Conservation (phyloP, 2,888 invertebrate genomes). For the Adineta ricciae region DNA sequence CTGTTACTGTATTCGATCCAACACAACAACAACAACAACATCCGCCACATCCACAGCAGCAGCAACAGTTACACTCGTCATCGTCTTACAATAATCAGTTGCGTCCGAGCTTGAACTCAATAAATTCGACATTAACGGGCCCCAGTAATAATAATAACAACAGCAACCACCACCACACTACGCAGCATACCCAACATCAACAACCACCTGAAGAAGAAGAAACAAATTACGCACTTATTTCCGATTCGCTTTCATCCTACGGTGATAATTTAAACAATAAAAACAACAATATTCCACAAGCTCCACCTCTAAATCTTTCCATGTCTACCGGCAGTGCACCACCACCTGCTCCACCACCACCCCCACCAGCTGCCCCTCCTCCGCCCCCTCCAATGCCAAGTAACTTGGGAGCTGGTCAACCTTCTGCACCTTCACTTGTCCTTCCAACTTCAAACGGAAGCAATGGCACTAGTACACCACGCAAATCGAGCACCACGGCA, state of each 20-base stretch:
- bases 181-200: background rate
- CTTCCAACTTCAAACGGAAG: background rate
- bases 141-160: background rate
- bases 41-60: too few relatives aligned
- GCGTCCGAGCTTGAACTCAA: background rate
- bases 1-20: background rate
- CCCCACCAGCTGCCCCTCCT: background rate
- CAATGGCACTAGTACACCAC: background rate
- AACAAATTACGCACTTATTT: conserved; percentile 8
- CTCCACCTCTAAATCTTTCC: background rate
- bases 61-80: background rate
- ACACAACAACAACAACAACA: conserved; percentile 18
- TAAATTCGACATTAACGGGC: background rate
- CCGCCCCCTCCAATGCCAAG: background rate
- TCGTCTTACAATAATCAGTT: background rate
- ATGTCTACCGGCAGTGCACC: background rate
- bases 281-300: background rate
- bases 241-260: background rate
- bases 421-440: background rate
- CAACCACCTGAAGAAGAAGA: background rate
- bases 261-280: background rate
- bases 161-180: too few relatives aligned
- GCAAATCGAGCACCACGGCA: background rate
- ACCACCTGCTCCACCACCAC: background rate
- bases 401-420: background rate